phyloP scores from a whole-genome alignment of 2,113 vertebrate genomes.

The Felis catus region F.catus_Fca126_mat1.0 CM031416.1:65083501-65084000 shows the following conservation, averaged over 20 bases:
- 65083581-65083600: not conserved
- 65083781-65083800: conserved; percentile 32
- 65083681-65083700: not conserved
- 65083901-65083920: conserved; percentile 36
- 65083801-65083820: not conserved
- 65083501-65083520: conserved; percentile 79
- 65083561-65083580: conserved; percentile 51
- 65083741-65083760: not conserved
- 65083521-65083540: conserved; percentile 79
- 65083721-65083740: not conserved
- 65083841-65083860: conserved; percentile 47
- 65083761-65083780: not conserved
- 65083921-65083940: not conserved
- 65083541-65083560: conserved; percentile 64
- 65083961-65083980: not conserved
- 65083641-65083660: conserved; percentile 59
- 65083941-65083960: conserved; percentile 70
- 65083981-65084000: not conserved
- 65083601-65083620: not conserved
- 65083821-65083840: not conserved
- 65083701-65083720: conserved; percentile 36
- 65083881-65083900: conserved; percentile 65
- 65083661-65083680: conserved; percentile 11
- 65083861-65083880: conserved; percentile 54
- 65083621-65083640: conserved; percentile 42